Evolutionary conservation across 1,140 invertebrate genomes (phyloP).

Genomic region (Chironomus striatipennis): DNA sequence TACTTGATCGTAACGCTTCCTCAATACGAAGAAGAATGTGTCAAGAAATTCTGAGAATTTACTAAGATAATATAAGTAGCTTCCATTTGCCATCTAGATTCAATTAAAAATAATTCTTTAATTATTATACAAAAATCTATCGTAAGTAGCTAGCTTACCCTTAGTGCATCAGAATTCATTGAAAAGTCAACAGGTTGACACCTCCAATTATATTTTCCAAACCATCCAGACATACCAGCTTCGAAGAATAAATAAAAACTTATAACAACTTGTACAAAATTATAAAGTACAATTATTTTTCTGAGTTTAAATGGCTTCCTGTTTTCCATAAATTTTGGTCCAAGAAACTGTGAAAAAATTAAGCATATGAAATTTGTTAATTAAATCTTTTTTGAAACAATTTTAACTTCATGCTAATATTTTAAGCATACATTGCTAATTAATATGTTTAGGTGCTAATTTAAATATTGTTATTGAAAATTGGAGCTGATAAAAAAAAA

Average conservation of each 20-base stretch:
- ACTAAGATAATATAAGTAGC: slow-evolving; percentile 76
- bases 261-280: slow-evolving; percentile 76
- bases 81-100: slow-evolving; percentile 53
- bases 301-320: slow-evolving; percentile 77
- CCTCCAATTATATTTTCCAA: not conserved
- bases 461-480: no score
- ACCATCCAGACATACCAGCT: slow-evolving; percentile 28
- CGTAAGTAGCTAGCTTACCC: not conserved
- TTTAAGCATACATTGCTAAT: no score
- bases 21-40: slow-evolving; percentile 67
- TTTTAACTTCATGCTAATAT: no score
- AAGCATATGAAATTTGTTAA: slow-evolving; percentile 25
- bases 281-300: slow-evolving; percentile 72
- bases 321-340: slow-evolving; percentile 82
- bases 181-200: not conserved
- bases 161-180: not conserved
- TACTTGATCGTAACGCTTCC: slow-evolving; percentile 72
- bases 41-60: slow-evolving; percentile 74
- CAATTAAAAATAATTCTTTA: not conserved
- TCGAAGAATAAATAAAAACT: slow-evolving; percentile 75
- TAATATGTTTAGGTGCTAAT: no score
- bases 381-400: no score
- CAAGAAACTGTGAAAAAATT: slow-evolving; percentile 50
- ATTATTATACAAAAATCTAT: not conserved
- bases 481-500: no score